These are phyloP conservation scores for Buathra laborator DNA, from an alignment of 2,888 invertebrate species.

Conservation along the genomic window DNA sequence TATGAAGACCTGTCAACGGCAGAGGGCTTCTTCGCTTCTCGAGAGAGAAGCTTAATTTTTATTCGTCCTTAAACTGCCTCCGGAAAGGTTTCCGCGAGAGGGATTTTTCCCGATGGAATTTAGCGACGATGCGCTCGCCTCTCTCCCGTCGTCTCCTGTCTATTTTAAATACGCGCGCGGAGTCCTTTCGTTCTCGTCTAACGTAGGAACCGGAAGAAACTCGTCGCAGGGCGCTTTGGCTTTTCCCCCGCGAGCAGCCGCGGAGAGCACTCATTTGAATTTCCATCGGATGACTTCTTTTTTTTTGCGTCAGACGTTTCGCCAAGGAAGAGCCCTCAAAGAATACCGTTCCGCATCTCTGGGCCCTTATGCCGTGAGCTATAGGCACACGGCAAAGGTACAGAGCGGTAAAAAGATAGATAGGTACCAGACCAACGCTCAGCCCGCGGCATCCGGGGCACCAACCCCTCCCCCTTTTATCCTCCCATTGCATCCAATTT, in stretches of 20 bases:
- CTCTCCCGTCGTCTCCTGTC: conserved; percentile 22
- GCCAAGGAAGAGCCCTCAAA: conserved; percentile 64
- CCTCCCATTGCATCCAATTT: conserved; percentile 72
- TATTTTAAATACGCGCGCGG: conserved; percentile 64
- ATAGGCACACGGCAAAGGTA: neutral
- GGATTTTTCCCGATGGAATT: conserved; percentile 57
- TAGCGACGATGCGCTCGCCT: conserved; percentile 24
- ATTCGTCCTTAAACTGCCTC: conserved; percentile 55
- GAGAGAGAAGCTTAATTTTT: conserved; percentile 53
- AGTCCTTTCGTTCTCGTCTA: conserved; percentile 60
- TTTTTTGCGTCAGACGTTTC: conserved; percentile 71
- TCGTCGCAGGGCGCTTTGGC: conserved; percentile 33
- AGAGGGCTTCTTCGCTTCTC: neutral
- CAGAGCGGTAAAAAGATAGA: conserved; percentile 17
- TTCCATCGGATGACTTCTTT: conserved; percentile 59
- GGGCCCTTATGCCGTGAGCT: conserved; percentile 53
- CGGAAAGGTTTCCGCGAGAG: conserved; percentile 54
- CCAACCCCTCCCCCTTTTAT: conserved; percentile 51
- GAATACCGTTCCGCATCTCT: conserved; percentile 67
- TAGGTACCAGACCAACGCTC: conserved; percentile 30
- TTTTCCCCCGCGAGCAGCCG: conserved; percentile 38
- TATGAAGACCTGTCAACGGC: conserved; percentile 38
- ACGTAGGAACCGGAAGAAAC: conserved; percentile 37
- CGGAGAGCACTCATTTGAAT: conserved; percentile 70
- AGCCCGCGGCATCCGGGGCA: conserved; percentile 54